Evolutionary conservation across 1,140 invertebrate genomes (phyloP).

Genomic region (Temnothorax longispinosus): DNA sequence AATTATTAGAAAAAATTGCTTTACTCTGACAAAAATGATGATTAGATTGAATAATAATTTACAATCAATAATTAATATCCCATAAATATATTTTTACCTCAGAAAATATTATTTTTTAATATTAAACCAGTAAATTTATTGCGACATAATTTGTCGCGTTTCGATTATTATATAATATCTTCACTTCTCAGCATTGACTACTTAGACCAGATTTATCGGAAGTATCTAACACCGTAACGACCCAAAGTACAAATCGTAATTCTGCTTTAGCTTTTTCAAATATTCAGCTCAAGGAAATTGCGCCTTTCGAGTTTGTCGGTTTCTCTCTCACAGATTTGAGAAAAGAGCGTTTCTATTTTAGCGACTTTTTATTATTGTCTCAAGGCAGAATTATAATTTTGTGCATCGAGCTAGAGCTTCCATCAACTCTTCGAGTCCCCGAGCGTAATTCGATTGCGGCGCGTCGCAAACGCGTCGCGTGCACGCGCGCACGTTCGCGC

Average conservation of each 20-base stretch:
- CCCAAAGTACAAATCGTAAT: neutral
- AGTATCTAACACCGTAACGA: constrained; percentile 4
- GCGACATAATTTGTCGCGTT: neutral
- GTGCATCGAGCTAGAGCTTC: constrained; percentile 21
- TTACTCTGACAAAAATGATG: neutral
- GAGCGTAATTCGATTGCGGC: constrained; percentile 35
- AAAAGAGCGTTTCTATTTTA: neutral
- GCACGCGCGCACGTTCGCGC: constrained; percentile 1
- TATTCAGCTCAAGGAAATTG: neutral
- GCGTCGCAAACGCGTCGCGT: constrained; percentile 21
- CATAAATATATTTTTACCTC: neutral
- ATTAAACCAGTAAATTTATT: neutral
- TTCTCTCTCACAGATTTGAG: neutral
- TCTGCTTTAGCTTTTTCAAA: neutral
- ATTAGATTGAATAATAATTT: neutral
- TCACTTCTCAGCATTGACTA: neutral
- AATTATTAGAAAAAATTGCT: neutral
- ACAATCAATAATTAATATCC: neutral
- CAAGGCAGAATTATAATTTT: constrained; percentile 18
- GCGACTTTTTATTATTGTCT: neutral
- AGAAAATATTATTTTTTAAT: neutral
- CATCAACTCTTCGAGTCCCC: constrained; percentile 30
- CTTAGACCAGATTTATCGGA: constrained; percentile 26
- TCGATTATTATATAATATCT: neutral
- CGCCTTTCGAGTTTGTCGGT: neutral